Evolutionary conservation across 2,888 invertebrate genomes (phyloP), one percentile per base, ranked within the genome.

Genomic region (Caenorhabditis sp.): DNA sequence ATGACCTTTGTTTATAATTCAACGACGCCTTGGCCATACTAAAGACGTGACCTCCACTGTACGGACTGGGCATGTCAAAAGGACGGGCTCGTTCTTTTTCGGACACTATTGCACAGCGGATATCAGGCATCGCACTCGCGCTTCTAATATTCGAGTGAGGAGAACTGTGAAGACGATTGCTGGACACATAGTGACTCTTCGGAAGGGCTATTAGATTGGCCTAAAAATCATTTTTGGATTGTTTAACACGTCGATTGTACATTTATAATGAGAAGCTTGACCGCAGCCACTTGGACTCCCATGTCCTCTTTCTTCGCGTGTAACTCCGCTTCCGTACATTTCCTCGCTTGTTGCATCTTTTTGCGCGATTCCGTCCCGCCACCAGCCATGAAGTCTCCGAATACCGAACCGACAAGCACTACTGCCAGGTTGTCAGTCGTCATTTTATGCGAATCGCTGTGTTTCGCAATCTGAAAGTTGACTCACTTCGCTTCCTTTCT

Each of bases 361-460:
- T 66, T 74, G 20, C 66, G 37, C 5, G 74, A 45, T 32, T 66
- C 74, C 2, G 74, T 66, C 0, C 61, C 61, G 15, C 63, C 73
- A 15, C 77, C 74, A 8, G 72, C 52, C 75, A 75, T 75, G 11
- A 35, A 70, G 17, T 82, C 83, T 22, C 76, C 68, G 46, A 85
- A 85, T 5, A 85, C 63, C 1, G 82, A 80, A 15, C 79, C 82
- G 8, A 83, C 83, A 17, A 85, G 80, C 2, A 85, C 83, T 0
- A 79, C 78, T 3, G 83, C 82, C 48, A 85, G 48, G 58, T 83
- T 85, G n/a, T 76, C 70, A 5, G 66, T 45, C 4, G 73, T 78
- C 85, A 85, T 85, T 39, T 83, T 82, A 43, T 85, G 76, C 0
- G 35, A 45, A 22, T 70, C 73, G 11, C 78, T 62, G 20, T 76